phyloP scores from a whole-genome alignment of 2,113 vertebrate genomes.

The Centrocercus urophasianus region DNA sequence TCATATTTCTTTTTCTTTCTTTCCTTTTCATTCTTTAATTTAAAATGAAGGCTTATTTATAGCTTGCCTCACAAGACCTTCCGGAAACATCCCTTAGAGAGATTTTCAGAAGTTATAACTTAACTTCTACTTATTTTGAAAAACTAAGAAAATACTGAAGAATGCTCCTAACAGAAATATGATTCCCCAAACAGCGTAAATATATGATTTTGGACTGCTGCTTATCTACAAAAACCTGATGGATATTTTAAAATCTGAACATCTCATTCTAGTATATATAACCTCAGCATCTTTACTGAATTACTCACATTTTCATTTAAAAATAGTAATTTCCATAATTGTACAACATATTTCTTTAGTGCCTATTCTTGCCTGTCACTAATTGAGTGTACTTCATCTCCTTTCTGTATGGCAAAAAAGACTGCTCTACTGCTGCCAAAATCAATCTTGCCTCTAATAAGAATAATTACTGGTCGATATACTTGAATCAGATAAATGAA shows the following conservation, averaged over 20 bases:
- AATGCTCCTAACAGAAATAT: conserved; percentile 1
- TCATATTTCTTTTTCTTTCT: conserved; percentile 12
- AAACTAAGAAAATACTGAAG: conserved; percentile 26
- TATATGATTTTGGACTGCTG: neutral
- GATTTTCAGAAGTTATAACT: conserved; percentile 25
- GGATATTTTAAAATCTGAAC: neutral
- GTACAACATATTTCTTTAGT: neutral
- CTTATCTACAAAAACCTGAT: neutral
- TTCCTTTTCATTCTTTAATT: conserved; percentile 7
- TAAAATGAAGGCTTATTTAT: conserved; percentile 31
- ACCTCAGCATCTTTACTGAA: neutral
- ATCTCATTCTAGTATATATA: neutral
- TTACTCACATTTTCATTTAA: neutral
- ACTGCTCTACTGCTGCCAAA: conserved; percentile 19
- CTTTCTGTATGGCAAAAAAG: conserved; percentile 6
- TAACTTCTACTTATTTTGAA: conserved; percentile 6
- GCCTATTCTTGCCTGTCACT: neutral
- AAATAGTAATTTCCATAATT: neutral
- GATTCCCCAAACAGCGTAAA: neutral
- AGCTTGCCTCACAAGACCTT: neutral
- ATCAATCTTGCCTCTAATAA: conserved; percentile 27
- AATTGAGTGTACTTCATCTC: neutral
- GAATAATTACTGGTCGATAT: conserved; percentile 2
- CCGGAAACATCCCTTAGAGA: conserved; percentile 5
- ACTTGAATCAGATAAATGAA: neutral